Evolutionary conservation across 2,797 vertebrate species (phyloP).

Genomic region (Nyctibius grandis): DNA sequence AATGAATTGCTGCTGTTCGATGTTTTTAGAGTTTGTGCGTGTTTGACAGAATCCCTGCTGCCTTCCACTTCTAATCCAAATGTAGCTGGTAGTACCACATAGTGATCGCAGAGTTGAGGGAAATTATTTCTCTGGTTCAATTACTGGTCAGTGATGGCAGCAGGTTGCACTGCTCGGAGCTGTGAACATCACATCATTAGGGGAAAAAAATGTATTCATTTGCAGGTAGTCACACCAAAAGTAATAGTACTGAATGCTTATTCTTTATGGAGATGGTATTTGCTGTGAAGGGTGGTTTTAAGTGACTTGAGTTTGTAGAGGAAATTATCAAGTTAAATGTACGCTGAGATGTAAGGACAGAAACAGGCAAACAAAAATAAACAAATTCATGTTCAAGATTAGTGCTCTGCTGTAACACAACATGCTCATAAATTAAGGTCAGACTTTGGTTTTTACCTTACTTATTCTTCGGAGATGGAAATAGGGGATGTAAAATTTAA

Average conservation of each 20-base stretch:
- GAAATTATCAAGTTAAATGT: not conserved
- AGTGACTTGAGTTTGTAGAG: not conserved
- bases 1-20: not conserved
- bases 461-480: not conserved
- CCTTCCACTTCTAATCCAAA: not conserved
- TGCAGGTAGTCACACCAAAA: not conserved
- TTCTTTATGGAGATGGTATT: not conserved
- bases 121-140: not conserved
- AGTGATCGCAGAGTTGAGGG: not conserved
- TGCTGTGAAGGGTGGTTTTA: not conserved
- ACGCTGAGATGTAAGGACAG: not conserved
- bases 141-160: not conserved
- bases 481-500: not conserved
- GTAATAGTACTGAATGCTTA: not conserved
- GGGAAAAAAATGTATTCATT: rapidly evolving
- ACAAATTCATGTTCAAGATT: not conserved
- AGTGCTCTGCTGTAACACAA: not conserved
- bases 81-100: not conserved
- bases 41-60: not conserved
- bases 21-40: not conserved
- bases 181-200: rapidly evolving
- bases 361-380: not conserved
- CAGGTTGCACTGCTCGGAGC: not conserved
- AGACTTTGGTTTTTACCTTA: not conserved
- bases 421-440: rapidly evolving